Evolutionary conservation across 1,140 invertebrate genomes (phyloP).

Genomic region (Lasaia peninsularis): DNA sequence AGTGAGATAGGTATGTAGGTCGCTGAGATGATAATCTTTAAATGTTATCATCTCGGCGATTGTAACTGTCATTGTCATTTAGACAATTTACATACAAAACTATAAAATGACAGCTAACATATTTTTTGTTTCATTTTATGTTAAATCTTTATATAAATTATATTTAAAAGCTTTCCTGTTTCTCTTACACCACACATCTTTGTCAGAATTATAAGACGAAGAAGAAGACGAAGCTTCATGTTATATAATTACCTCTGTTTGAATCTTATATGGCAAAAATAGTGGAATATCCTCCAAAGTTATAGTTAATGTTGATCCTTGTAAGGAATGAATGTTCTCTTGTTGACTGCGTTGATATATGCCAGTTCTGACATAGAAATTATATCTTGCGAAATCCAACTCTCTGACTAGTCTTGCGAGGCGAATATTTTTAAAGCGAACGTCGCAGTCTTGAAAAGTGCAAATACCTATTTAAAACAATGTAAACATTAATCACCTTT

Average conservation of each 20-base stretch:
- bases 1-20: too few species aligned
- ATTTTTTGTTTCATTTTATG: too few species aligned
- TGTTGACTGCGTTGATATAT: constrained; percentile 77
- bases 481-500: background rate
- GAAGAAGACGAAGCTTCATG: too few species aligned
- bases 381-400: constrained; percentile 84
- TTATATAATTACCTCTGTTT: constrained; percentile 82
- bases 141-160: too few species aligned
- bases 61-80: too few species aligned
- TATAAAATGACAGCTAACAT: too few species aligned
- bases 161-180: too few species aligned
- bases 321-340: constrained; percentile 76
- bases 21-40: too few species aligned
- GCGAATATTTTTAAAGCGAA: constrained; percentile 82
- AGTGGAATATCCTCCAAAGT: constrained; percentile 80
- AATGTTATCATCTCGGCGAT: too few species aligned
- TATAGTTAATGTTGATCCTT: constrained; percentile 80
- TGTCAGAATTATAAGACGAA: too few species aligned
- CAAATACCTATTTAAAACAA: constrained; percentile 78
- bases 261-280: constrained; percentile 81
- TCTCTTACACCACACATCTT: too few species aligned
- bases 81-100: too few species aligned
- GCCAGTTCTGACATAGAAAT: constrained; percentile 80
- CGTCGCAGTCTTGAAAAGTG: constrained; percentile 83
- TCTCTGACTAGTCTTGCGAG: constrained; percentile 84